Percentiles rank a stretch among this genome's conserved stretches.
These are phyloP conservation scores for Ariopsis seemanni DNA, from an alignment of 2,113 vertebrate genomes.

Conservation along the genomic window DNA sequence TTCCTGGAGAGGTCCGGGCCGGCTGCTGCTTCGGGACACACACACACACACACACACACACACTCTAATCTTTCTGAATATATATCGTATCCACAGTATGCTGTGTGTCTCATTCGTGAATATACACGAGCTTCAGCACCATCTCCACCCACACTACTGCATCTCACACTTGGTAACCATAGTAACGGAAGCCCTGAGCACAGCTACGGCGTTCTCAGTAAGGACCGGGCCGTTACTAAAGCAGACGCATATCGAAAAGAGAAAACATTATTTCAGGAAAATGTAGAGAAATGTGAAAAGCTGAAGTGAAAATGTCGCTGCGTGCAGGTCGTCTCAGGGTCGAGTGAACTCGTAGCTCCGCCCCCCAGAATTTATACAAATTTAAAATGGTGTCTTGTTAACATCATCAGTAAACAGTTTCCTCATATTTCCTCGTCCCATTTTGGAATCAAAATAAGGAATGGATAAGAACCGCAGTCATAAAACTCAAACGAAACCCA, in stretches of 20 bases:
- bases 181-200: neutral
- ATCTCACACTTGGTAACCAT: neutral
- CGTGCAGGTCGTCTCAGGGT: too few species aligned
- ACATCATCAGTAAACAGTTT: too few species aligned
- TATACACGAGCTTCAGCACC: neutral
- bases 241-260: neutral
- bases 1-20: slow-evolving; percentile 87
- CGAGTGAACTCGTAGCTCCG: too few species aligned
- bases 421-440: too few species aligned
- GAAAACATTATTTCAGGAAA: too few species aligned
- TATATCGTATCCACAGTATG: neutral
- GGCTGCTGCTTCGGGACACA: slow-evolving; percentile 68
- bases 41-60: slow-evolving; percentile 36
- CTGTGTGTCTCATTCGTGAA: neutral
- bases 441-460: too few species aligned
- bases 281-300: too few species aligned
- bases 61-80: neutral
- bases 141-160: neutral
- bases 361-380: too few species aligned
- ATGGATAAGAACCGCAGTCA: too few species aligned
- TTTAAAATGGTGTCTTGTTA: too few species aligned
- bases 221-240: neutral
- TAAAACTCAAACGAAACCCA: too few species aligned
- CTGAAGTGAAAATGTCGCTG: too few species aligned
- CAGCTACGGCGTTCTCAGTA: neutral